phyloP scores from a whole-genome alignment of 2,113 vertebrate genomes.

The Zosterops pallidus region DNA sequence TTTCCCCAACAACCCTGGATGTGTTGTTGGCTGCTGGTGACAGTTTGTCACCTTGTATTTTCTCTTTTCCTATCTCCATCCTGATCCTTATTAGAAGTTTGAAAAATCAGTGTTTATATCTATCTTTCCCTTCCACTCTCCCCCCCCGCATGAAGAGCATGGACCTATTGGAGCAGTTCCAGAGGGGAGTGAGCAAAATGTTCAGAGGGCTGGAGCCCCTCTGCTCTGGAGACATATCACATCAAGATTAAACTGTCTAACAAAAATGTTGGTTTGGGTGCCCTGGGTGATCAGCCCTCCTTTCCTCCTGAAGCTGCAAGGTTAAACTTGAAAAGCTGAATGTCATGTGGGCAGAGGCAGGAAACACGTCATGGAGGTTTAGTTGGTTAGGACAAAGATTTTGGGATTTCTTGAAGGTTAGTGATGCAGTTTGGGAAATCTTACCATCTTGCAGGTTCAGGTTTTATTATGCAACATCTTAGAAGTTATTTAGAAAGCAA shows the following conservation, averaged over 20 bases:
- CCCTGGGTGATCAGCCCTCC: neutral
- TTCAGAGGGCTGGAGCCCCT: neutral
- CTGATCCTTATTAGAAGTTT: neutral
- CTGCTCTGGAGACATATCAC: neutral
- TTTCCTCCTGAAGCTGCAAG: neutral
- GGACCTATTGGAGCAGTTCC: neutral
- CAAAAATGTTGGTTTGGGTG: neutral
- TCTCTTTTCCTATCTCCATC: neutral
- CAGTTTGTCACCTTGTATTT: neutral
- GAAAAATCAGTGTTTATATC: neutral
- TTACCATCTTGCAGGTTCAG: neutral
- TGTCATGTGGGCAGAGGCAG: neutral
- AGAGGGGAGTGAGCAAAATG: neutral
- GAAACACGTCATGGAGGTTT: rapidly evolving
- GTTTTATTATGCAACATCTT: neutral
- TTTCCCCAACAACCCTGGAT: rapidly evolving
- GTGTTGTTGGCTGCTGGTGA: neutral
- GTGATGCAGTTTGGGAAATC: neutral
- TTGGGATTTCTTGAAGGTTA: neutral
- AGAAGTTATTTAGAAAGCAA: neutral
- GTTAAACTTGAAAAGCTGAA: neutral
- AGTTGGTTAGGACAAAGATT: neutral
- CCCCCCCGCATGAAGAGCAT: neutral
- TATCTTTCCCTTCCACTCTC: rapidly evolving
- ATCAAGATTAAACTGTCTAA: neutral